Base-by-base conservation (phyloP, 2,888 invertebrate species). In the Pristionchus maxplancki region DNA sequence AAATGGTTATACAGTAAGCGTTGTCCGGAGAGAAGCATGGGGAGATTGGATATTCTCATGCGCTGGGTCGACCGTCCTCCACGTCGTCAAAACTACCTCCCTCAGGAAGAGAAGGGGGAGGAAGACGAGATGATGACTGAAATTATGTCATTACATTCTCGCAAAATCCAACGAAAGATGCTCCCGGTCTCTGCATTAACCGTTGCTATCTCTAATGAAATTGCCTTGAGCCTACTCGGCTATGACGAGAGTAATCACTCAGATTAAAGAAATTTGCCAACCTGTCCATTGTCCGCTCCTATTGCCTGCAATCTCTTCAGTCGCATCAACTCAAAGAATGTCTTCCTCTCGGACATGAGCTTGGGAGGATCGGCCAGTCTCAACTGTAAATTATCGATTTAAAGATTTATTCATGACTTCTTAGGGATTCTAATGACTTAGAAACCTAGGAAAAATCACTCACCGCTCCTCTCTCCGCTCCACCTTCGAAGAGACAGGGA, bases 31-130 rank as follows among this genome's bases (percentile, higher is more conserved):
- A n/a, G n/a, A n/a, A n/a, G n/a, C n/a, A n/a, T n/a, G n/a, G n/a
- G n/a, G n/a, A n/a, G n/a, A n/a, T n/a, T n/a, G n/a, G n/a, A n/a
- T n/a, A n/a, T 44, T 44, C 11, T 44, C 44, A 44, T 9, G 44
- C 44, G 11, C 6, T 44, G 44, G 71, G 17, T 81, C n/a, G 37
- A 20, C 37, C 34, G 8, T 87, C 86, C 2, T 48, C 71, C 15
- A 50, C 24, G 34, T 87, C 86, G 17, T 87, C 86, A 24, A 87
- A 87, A 20, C 86, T 87, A 6, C 86, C 86, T 11, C 86, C 86
- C 67, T 87, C 86, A 3, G 40, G 37, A 9, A 87, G 86, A 31
- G 71, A 2, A 1, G 86, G 86, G 48, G 86, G 50, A 48, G 86
- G 86, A 2, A 87, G 86, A 34, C 85, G 64, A 62, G 85, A 31